These are phyloP conservation scores for Watsonalla cultraria DNA, from an alignment of 2,888 invertebrate species.

Conservation along the genomic window DNA sequence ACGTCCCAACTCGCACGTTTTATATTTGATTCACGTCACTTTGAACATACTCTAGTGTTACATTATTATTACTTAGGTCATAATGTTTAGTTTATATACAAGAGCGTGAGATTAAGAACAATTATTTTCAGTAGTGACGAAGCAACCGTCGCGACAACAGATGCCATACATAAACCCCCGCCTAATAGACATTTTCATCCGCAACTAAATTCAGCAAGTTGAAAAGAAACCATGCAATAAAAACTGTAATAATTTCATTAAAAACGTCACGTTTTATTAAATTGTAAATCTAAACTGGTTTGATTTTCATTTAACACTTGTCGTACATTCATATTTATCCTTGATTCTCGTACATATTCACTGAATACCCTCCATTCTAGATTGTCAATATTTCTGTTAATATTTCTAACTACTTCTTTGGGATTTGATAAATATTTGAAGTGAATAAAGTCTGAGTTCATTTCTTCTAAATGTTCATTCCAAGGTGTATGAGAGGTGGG, in stretches of 20 bases:
- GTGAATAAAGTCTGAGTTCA: constrained; percentile 8
- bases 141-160: constrained; percentile 39
- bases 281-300: constrained; percentile 45
- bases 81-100: background rate
- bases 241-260: constrained; percentile 20
- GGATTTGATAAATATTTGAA: constrained; percentile 42
- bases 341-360: constrained; percentile 82
- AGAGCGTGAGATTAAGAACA: background rate
- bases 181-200: constrained; percentile 11
- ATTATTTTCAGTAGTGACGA: constrained; percentile 44
- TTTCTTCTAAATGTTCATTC: constrained; percentile 35
- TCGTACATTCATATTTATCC: constrained; percentile 96
- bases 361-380: constrained; percentile 75
- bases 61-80: no score
- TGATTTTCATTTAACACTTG: constrained; percentile 88
- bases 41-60: no score
- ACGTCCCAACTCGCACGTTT: no score
- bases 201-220: constrained; percentile 11
- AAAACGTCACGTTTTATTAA: constrained; percentile 15
- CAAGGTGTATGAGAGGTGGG: constrained; percentile 68
- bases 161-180: constrained; percentile 12
- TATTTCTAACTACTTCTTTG: constrained; percentile 23
- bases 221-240: constrained; percentile 6
- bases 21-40: no score
- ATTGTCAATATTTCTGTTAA: constrained; percentile 39